Evolutionary conservation across 2,888 invertebrate genomes (phyloP), one percentile per base, ranked within the genome.

Genomic region (Drosophila aldrichi): DNA sequence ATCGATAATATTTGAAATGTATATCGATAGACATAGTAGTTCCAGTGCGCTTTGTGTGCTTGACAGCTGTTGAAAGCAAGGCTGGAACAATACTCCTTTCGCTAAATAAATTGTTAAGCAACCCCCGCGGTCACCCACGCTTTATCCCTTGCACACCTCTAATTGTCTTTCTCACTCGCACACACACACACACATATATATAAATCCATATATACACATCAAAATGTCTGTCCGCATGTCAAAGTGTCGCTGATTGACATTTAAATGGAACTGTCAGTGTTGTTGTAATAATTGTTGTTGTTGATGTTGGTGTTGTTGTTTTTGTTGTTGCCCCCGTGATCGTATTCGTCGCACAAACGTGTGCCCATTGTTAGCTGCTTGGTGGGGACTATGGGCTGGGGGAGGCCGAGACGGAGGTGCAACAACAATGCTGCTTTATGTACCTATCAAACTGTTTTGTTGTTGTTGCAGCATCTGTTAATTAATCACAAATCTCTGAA

Each of bases 181-280:
- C 58, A 55, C 56, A 29, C 72, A 40, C 51, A n/a, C 68, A 43
- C 58, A 58, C 56, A 29, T 74, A 29, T 41, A 48, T 43, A 41
- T n/a, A n/a, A n/a, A n/a, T 41, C 54, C 54, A 51, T 38, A 20
- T 14, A 40, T 14, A 25, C 57, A 51, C 55, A 52, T 64, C 61
- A 76, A 55, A 61, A 65, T 56, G 71, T 69, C 71, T 49, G 71
- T 49, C 32, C 64, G 57, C 69, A 70, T 74, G 80, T 87, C 77
- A 84, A 67, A 77, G 71, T 83, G 70, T 74, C 52, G 74, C 74
- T 77, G 86, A 86, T 87, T 86, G 85, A 86, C 85, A 83, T 83
- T 86, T 86, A 86, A 86, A 82, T 82, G 81, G 79, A 81, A 81
- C 82, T 83, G 78, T 83, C 83, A 76, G 74, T 83, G 75, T 20